A percentile compares a stretch with the other conserved stretches of the same genome.
Evolutionary conservation across 64 coral and sea anemone species (phyloP).

Genomic region (Anthopleura sola): DNA sequence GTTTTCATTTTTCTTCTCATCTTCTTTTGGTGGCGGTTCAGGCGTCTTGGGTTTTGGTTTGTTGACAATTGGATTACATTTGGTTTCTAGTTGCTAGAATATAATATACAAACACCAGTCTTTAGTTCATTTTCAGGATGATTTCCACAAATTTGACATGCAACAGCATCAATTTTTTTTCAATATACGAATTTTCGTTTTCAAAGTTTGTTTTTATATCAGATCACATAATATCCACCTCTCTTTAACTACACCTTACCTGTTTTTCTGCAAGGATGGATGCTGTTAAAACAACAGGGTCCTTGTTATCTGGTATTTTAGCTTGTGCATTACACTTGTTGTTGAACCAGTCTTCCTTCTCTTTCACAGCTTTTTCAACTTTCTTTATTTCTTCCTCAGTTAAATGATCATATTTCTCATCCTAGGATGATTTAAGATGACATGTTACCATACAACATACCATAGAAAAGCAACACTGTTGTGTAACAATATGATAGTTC

Average conservation of each 20-base stretch:
- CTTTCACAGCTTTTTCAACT: constrained; percentile 40
- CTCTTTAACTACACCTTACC: constrained; percentile 42
- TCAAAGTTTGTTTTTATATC: too few species aligned
- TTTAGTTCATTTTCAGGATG: too few species aligned
- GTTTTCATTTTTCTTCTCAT: constrained; percentile 62
- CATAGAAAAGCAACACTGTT: background rate
- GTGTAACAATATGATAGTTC: background rate
- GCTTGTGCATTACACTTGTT: constrained; percentile 74
- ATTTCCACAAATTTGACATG: too few species aligned
- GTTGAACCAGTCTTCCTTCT: constrained; percentile 76
- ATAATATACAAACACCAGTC: background rate
- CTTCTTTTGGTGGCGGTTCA: constrained; percentile 72
- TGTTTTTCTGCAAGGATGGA: constrained; percentile 76
- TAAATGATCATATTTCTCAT: constrained; percentile 89
- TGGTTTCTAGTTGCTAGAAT: constrained; percentile 68
- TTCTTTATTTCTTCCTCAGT: constrained; percentile 77
- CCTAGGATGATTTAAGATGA: constrained; percentile 25
- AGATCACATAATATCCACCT: too few species aligned
- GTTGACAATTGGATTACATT: constrained; percentile 71
- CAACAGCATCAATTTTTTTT: too few species aligned
- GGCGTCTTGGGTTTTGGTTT: constrained; percentile 74
- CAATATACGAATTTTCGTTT: too few species aligned
- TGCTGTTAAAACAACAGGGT: constrained; percentile 58
- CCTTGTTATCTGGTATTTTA: constrained; percentile 47
- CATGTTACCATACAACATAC: background rate